Percentiles rank a stretch among this genome's conserved stretches.
These are phyloP conservation scores for Eurystomus glaucurus DNA, from an alignment of 2,797 vertebrate species.

Conservation along the genomic window DNA sequence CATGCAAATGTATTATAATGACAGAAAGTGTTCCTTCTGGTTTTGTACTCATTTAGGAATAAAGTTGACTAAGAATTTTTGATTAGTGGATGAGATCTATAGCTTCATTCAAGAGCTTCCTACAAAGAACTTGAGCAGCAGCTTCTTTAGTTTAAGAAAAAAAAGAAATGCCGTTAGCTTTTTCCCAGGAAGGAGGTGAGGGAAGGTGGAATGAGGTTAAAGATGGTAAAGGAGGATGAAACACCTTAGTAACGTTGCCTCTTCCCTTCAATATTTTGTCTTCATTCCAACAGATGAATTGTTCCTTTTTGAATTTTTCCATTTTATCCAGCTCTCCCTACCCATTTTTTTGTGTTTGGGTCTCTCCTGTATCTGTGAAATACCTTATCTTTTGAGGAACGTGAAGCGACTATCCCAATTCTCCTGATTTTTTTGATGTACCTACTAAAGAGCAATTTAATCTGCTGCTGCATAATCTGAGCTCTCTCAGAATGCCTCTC, in stretches of 20 bases:
- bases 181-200: neutral
- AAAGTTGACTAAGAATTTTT: neutral
- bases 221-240: neutral
- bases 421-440: neutral
- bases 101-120: neutral
- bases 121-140: neutral
- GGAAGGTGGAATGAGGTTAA: neutral
- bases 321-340: neutral
- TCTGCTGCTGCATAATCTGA: slow-evolving; percentile 22
- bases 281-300: neutral
- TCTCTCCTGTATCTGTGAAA: neutral
- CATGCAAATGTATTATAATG: neutral
- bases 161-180: neutral
- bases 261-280: neutral
- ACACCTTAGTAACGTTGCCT: neutral
- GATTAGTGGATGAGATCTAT: neutral
- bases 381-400: neutral
- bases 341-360: neutral
- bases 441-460: slow-evolving; percentile 34
- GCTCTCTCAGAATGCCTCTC: neutral
- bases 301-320: neutral
- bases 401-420: neutral
- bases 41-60: neutral
- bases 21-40: neutral
- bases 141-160: neutral